These are phyloP conservation scores for Choloepus didactylus DNA, from an alignment of 2,797 vertebrate genomes.

Conservation along the genomic window DNA sequence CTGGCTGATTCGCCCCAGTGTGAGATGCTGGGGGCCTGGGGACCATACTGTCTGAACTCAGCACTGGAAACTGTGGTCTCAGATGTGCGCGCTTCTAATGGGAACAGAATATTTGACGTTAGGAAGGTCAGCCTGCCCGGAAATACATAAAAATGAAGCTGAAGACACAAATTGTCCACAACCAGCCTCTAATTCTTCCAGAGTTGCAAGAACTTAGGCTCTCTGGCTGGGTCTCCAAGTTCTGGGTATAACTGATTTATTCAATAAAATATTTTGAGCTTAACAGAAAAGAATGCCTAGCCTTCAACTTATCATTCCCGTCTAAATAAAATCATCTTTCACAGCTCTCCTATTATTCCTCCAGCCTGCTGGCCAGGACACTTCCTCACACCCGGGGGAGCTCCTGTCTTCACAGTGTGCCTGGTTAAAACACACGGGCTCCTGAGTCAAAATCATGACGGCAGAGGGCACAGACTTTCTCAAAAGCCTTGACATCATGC, in stretches of 20 bases:
- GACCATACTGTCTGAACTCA: not conserved
- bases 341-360: conserved; percentile 84
- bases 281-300: conserved; percentile 71
- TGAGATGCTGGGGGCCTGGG: not conserved
- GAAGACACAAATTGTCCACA: rapidly evolving
- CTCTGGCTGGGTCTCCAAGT: not conserved
- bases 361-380: conserved; percentile 54
- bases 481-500: too few relatives aligned
- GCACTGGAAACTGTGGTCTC: not conserved
- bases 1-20: not conserved
- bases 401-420: not conserved
- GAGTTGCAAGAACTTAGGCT: rapidly evolving
- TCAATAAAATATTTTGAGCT: not conserved
- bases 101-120: not conserved
- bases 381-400: not conserved
- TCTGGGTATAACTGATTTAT: not conserved
- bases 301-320: conserved; percentile 78
- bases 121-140: not conserved
- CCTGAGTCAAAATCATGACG: not conserved
- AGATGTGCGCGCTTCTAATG: not conserved
- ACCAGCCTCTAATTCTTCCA: not conserved
- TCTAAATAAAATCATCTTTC: conserved; percentile 75
- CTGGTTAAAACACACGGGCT: not conserved
- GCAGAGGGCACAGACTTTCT: too few relatives aligned
- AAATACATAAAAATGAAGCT: not conserved